Base-by-base conservation (phyloP, 2,888 invertebrate genomes). In the Leuctra nigra region DNA sequence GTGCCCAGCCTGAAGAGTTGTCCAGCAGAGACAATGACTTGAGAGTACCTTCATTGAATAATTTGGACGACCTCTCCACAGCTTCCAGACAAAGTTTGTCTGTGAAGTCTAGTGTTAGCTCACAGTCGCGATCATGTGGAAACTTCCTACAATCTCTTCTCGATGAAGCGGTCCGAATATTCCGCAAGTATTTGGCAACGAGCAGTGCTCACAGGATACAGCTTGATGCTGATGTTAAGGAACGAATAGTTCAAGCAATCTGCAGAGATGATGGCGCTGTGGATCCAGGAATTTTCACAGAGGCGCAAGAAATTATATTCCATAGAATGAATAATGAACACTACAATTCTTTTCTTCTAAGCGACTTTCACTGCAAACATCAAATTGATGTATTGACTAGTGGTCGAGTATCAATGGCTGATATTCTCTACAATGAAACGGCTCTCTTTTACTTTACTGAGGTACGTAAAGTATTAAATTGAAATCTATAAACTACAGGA, bases 401-500 rank as follows among this genome's bases (percentile, higher is more conserved):
- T 70, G 84, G 86, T 61, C 80, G 81, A 72, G 82, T 95, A 38
- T 82, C 80, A 58, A 77, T 97, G 53, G 83, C 84, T 64, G 97
- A 97, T 75, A 87, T 97, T 69, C 76, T 97, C 54, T 87, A 88
- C 70, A 92, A 92, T 75, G 93, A 95, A 73, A 83, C 87, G 60
- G 87, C 92, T 57, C 78, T 97, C 61, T 94, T 93, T 73, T 93
- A 92, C 72, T 93, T 97, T 68, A 94, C 94, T 80, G 96, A 97
- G 78, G 83, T 82, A 71, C 59, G 59, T n/a, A n/a, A n/a, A n/a
- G n/a, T n/a, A n/a, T n/a, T n/a, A n/a, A n/a, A n/a, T n/a, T n/a
- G n/a, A n/a, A n/a, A n/a, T n/a, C n/a, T n/a, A n/a, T n/a, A n/a
- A n/a, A n/a, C n/a, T n/a, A n/a, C n/a, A n/a, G n/a, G n/a, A n/a